A percentile compares a stretch with the other conserved stretches of the same genome.
Conservation (phyloP, 2,888 invertebrate species). For the Lymantria monacha region DNA sequence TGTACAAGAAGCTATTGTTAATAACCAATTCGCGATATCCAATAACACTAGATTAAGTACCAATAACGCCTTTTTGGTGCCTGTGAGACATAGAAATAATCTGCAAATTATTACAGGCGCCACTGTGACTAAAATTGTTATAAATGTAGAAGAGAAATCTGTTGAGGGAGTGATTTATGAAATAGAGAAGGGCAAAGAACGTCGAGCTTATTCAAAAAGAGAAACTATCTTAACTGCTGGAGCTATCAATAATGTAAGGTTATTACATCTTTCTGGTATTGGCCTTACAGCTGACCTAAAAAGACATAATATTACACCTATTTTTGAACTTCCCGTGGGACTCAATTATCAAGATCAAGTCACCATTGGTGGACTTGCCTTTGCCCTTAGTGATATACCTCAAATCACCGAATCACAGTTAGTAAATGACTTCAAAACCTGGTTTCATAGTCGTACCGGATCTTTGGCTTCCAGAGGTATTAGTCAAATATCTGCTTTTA, state of each 20-base stretch:
- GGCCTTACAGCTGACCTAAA: constrained; percentile 63
- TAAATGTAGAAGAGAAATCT: constrained; percentile 63
- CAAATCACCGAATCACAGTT: constrained; percentile 58
- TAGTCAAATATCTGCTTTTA: constrained; percentile 71
- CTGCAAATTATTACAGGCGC: constrained; percentile 64
- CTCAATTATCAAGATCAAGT: constrained; percentile 74
- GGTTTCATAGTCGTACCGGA: constrained; percentile 69
- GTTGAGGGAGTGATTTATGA: constrained; percentile 70
- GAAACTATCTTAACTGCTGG: constrained; percentile 69
- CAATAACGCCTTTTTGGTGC: constrained; percentile 68
- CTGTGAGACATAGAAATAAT: constrained; percentile 66
- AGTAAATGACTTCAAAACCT: constrained; percentile 69
- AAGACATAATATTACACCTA: constrained; percentile 59
- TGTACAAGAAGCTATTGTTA: constrained; percentile 66
- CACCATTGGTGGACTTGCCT: constrained; percentile 69
- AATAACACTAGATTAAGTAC: constrained; percentile 75
- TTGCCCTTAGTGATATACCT: constrained; percentile 58
- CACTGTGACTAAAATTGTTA: constrained; percentile 65
- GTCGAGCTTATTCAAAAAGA: constrained; percentile 65
- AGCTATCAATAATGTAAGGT: constrained; percentile 71
- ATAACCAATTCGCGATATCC: constrained; percentile 65
- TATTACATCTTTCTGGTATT: constrained; percentile 70
- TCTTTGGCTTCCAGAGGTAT: constrained; percentile 71
- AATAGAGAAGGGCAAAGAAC: constrained; percentile 67
- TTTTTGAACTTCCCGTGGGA: constrained; percentile 68